Conservation (phyloP, 2,797 vertebrate species). For the Gambelia wislizenii region DNA sequence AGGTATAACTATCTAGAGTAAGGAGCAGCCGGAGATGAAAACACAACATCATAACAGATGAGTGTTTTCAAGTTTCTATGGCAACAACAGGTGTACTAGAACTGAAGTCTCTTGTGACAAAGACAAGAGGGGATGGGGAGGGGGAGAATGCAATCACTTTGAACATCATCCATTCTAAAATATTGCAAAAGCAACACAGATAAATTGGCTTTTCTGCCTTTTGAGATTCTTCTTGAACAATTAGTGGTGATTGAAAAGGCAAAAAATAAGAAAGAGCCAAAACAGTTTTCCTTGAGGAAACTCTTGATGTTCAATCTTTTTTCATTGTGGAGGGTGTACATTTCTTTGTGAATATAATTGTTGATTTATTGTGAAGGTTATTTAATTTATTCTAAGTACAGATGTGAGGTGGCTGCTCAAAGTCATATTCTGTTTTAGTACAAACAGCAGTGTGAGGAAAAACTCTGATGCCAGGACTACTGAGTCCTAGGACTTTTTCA, state of each 20-base stretch:
- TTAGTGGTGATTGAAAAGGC: conserved; percentile 11
- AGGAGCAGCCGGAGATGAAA: neutral
- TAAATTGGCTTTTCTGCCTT: neutral
- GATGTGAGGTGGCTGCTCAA: neutral
- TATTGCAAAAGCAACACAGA: neutral
- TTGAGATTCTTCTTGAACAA: neutral
- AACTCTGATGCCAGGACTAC: no score
- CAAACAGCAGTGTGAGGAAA: neutral
- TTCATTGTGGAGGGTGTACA: neutral
- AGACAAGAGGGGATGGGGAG: no score
- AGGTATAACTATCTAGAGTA: neutral
- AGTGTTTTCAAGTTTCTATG: conserved; percentile 18
- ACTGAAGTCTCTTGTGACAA: neutral
- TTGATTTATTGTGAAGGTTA: neutral
- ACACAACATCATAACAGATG: neutral
- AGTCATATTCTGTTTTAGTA: neutral
- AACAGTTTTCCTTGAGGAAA: neutral
- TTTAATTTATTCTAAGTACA: neutral
- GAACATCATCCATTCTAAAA: neutral
- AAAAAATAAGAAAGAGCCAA: neutral
- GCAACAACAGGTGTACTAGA: conserved; percentile 24
- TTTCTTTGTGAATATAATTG: neutral
- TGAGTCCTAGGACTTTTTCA: no score
- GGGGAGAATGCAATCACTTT: neutral
- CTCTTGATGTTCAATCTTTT: neutral